Conservation (phyloP, 64 coral and sea anemone genomes). For the Anthopleura sola region DNA sequence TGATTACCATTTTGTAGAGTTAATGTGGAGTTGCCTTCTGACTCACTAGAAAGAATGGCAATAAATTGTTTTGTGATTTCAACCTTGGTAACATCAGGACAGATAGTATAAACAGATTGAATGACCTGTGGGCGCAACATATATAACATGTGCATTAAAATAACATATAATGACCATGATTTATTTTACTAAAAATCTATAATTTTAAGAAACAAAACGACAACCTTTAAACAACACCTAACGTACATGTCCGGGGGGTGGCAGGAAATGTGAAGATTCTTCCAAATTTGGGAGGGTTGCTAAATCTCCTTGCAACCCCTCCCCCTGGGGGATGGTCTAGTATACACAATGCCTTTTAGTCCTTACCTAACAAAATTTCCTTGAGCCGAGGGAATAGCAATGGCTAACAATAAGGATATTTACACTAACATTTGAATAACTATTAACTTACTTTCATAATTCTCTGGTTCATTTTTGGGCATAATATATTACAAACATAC, state of each 20-base stretch:
- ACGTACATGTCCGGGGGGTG: too few species aligned
- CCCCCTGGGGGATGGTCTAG: too few species aligned
- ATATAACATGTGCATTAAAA: neutral
- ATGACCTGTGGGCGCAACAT: neutral
- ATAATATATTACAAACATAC: neutral
- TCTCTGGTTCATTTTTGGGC: constrained; percentile 10
- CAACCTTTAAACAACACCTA: too few species aligned
- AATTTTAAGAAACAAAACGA: too few species aligned
- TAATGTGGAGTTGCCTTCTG: neutral
- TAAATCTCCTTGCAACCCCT: too few species aligned
- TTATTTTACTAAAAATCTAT: too few species aligned
- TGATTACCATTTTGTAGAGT: neutral
- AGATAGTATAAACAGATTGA: neutral
- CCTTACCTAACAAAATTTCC: neutral
- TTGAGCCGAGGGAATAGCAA: neutral
- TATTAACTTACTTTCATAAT: constrained; percentile 6
- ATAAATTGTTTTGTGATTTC: neutral
- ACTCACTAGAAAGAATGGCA: neutral
- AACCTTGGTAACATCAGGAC: neutral
- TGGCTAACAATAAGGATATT: too few species aligned
- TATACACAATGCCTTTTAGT: too few species aligned
- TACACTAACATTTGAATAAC: neutral
- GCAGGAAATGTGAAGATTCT: too few species aligned
- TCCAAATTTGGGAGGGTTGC: too few species aligned
- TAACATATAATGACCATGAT: too few species aligned